Percentiles rank a stretch among this genome's conserved stretches.
phyloP scores from a whole-genome alignment of 2,797 vertebrate genomes.

The Nothura maculosa region DNA sequence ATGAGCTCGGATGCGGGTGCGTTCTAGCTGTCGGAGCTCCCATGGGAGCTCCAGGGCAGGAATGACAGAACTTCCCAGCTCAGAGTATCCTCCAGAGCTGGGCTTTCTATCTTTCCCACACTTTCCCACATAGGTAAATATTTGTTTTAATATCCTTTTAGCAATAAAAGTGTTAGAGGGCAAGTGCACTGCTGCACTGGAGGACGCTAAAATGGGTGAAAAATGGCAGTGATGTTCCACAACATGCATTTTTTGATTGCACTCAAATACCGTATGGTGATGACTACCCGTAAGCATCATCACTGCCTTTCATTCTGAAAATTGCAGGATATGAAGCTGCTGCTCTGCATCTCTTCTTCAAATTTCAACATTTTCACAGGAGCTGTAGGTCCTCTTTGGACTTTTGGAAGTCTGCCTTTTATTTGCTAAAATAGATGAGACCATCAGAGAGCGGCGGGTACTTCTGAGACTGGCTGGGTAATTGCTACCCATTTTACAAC shows the following conservation, averaged over 20 bases:
- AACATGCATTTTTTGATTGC: neutral
- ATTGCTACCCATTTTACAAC: neutral
- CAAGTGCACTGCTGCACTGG: neutral
- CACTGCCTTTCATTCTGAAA: neutral
- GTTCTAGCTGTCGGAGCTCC: neutral
- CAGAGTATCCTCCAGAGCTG: neutral
- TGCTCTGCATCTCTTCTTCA: neutral
- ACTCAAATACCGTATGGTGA: neutral
- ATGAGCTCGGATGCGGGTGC: neutral
- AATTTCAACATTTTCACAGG: neutral
- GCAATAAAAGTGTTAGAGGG: neutral
- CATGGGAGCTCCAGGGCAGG: neutral
- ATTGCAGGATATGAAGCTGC: neutral
- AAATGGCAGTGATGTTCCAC: neutral
- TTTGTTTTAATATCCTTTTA: neutral
- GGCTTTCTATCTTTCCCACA: constrained; percentile 3
- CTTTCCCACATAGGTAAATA: constrained; percentile 4
- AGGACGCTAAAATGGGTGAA: neutral
- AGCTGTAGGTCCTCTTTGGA: neutral
- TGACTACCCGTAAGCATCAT: neutral
- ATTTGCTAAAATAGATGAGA: neutral
- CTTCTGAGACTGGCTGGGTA: neutral
- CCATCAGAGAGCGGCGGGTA: neutral
- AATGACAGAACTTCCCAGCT: neutral
- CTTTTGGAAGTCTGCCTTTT: neutral